Conservation (phyloP, 2,113 vertebrate species). For the Gallinago undulata region DNA sequence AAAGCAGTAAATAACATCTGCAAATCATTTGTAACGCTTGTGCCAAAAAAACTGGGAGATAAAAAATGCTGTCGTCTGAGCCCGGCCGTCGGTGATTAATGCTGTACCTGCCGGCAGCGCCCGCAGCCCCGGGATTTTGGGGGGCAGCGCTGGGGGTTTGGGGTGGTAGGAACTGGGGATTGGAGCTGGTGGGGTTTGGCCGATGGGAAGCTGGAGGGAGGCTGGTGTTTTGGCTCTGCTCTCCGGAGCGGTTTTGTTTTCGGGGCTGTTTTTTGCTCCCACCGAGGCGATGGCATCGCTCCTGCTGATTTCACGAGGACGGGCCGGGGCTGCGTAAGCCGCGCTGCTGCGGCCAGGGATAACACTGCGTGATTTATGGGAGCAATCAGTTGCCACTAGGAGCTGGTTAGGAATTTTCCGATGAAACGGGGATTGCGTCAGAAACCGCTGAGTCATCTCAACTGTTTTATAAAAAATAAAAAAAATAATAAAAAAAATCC, state of each 20-base stretch:
- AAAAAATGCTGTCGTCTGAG: slow-evolving; percentile 6
- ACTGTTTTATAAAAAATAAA: slow-evolving; percentile 19
- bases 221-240: background rate
- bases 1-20: slow-evolving; percentile 70
- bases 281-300: slow-evolving; percentile 20
- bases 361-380: slow-evolving; percentile 54
- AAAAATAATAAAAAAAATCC: background rate
- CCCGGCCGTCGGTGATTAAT: background rate
- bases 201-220: background rate
- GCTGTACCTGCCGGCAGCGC: slow-evolving; percentile 22
- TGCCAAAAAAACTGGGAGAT: slow-evolving; percentile 43
- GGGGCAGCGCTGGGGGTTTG: background rate
- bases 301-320: slow-evolving; percentile 37
- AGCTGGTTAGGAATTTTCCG: slow-evolving; percentile 67
- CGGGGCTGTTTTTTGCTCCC: background rate
- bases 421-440: slow-evolving; percentile 65
- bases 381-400: slow-evolving; percentile 54
- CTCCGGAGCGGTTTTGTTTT: background rate
- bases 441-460: slow-evolving; percentile 68
- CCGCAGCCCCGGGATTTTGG: background rate
- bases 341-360: slow-evolving; percentile 44
- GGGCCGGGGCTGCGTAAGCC: background rate
- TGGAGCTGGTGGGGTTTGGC: background rate
- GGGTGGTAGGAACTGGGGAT: background rate
- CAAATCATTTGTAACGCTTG: slow-evolving; percentile 28